These are phyloP conservation scores for Bambusicola thoracicus DNA, from an alignment of 2,113 vertebrate species.

Conservation along the genomic window DNA sequence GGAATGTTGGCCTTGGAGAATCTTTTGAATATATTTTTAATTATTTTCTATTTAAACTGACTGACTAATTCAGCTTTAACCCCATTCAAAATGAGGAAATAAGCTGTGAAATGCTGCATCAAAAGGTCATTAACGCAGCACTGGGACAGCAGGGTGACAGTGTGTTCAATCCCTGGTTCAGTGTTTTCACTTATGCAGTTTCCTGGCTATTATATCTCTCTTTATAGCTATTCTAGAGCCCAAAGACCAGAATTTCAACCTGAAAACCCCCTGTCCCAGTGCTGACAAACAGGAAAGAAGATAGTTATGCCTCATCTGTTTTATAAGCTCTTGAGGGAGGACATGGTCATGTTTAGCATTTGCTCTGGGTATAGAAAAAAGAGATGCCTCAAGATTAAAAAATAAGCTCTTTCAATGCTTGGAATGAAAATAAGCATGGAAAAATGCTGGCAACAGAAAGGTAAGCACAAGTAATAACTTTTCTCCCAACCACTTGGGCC, in stretches of 20 bases:
- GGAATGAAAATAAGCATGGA: neutral
- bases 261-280: neutral
- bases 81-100: neutral
- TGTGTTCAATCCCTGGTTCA: neutral
- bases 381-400: neutral
- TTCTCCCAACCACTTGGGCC: neutral
- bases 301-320: neutral
- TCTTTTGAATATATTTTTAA: neutral
- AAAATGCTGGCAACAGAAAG: slow-evolving; percentile 18
- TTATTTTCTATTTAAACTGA: neutral
- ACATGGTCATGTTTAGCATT: neutral
- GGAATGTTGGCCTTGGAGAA: neutral
- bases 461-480: neutral
- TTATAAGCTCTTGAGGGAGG: neutral
- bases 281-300: neutral
- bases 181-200: neutral
- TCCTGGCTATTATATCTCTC: neutral
- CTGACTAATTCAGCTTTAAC: neutral
- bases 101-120: neutral
- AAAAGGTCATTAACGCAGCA: neutral
- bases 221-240: neutral
- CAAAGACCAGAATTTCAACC: neutral
- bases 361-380: neutral
- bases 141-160: neutral
- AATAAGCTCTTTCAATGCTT: neutral